Evolutionary conservation across 2,113 vertebrate genomes (phyloP).

Genomic region (Hippoglossus stenolepis): DNA sequence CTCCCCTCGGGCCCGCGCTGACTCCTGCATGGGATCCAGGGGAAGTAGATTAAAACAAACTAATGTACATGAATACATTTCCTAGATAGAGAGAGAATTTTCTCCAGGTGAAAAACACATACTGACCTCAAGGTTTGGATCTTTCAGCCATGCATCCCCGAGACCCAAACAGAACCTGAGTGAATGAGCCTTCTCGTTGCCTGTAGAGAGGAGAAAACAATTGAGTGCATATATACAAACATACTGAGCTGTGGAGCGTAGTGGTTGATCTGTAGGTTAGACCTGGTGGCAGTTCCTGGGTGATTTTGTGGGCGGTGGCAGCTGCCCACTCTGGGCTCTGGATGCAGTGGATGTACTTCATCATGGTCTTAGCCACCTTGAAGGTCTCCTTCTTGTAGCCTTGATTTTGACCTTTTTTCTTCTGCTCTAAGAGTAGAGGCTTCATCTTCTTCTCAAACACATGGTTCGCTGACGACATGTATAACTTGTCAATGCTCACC

Average conservation of each 20-base stretch:
- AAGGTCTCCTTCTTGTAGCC: conserved; percentile 82
- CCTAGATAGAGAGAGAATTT: not conserved
- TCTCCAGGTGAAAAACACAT: conserved; percentile 7
- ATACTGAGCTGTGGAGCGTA: not conserved
- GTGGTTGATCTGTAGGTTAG: not conserved
- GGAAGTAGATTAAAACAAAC: not conserved
- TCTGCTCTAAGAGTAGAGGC: conserved; percentile 86
- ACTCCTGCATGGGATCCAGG: conserved; percentile 77
- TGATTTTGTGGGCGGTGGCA: conserved; percentile 90
- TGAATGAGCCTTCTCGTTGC: conserved; percentile 88
- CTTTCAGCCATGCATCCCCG: conserved; percentile 88
- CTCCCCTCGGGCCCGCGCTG: conserved; percentile 79
- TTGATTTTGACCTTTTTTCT: conserved; percentile 69
- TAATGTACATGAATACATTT: not conserved
- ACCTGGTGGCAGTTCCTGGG: conserved; percentile 94
- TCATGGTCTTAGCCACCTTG: conserved; percentile 85
- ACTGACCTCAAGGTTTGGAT: conserved; percentile 85
- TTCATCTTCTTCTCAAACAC: conserved; percentile 92
- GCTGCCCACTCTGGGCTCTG: conserved; percentile 91
- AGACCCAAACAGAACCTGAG: conserved; percentile 91
- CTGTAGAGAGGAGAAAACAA: conserved; percentile 68
- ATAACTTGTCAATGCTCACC: conserved; percentile 92
- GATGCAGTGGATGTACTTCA: conserved; percentile 89
- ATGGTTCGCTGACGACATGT: conserved; percentile 89
- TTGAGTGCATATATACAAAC: not conserved